Base-by-base conservation (phyloP, 2,888 invertebrate species). In the Hyposoter didymator region DNA sequence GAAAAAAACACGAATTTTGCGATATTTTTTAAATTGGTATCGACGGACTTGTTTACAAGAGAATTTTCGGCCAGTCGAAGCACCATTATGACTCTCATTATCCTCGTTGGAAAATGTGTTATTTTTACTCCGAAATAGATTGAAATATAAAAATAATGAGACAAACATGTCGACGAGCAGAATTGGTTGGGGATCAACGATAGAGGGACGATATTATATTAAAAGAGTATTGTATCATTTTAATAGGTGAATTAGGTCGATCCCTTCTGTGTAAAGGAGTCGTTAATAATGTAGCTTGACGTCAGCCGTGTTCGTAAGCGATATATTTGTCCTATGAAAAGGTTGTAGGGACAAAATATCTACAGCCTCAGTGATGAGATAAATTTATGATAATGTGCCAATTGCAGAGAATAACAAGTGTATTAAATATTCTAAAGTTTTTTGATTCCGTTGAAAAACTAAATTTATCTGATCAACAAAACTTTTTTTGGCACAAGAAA, bases 371-470 rank as follows among this genome's bases (percentile, higher is more conserved):
- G 6, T 55, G 39, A 73, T 17, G 43, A 45, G 59, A 35, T n/a
- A 14, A 59, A 74, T 74, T 74, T 62, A 59, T 45, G 8, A 45
- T 59, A 59, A 22, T 74, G 62, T 22, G 28, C 17, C 59, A 74
- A 74, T 62, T 62, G 74, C 28, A 19, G 39, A 22, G 22, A 72
- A 72, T 28, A 22, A 59, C 43, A 17, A 39, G 22, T 22, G 14
- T 39, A 39, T 39, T 39, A 39, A 1, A 2, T 28, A 28, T 28
- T 28, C 28, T 28, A 28, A 39, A 39, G 10, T 39, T 8, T 39
- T 39, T 39, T 39, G 2, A 39, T 39, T 39, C 7, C 39, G 39
- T 5, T 39, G 8, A 5, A 39, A 39, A 39, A 35, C 35, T 35
- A 35, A 35, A 35, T 35, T 6, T 6, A 35, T 35, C 35, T 35